Conservation (phyloP, 2,797 vertebrate species). For the Acipenser transmontanus region DNA sequence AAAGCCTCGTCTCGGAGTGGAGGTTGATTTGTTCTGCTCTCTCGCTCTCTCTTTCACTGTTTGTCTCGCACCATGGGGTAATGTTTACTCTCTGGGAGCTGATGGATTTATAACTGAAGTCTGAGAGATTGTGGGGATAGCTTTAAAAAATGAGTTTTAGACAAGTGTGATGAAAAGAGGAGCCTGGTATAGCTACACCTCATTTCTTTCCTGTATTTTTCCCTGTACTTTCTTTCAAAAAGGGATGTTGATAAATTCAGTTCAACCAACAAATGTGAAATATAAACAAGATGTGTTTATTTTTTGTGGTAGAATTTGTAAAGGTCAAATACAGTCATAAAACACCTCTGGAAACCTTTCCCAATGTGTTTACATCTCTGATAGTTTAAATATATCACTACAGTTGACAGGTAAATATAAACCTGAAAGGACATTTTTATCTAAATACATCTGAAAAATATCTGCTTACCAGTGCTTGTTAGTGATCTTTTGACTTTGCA, state of each 20-base stretch:
- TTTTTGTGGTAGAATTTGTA: neutral
- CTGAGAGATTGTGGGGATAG: neutral
- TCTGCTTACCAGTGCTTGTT: neutral
- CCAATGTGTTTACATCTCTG: neutral
- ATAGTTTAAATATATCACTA: neutral
- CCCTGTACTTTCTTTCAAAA: neutral
- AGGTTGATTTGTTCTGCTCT: neutral
- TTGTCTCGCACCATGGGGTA: neutral
- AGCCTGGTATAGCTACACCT: neutral
- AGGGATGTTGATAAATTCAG: neutral
- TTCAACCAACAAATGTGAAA: neutral
- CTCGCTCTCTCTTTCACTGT: neutral
- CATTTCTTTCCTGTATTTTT: neutral
- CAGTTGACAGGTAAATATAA: too few species aligned
- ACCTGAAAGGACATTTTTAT: neutral
- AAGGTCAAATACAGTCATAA: too few species aligned
- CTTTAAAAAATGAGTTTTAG: neutral
- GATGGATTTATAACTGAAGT: conserved; percentile 2
- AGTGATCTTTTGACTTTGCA: neutral
- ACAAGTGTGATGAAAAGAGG: neutral
- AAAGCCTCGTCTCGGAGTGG: too few species aligned
- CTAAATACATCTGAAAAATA: neutral
- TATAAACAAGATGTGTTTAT: neutral
- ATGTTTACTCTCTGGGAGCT: conserved; percentile 7
- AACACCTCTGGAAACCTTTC: too few species aligned